Conservation (phyloP, 1,140 invertebrate genomes). For the Lepidurus packardi region DNA sequence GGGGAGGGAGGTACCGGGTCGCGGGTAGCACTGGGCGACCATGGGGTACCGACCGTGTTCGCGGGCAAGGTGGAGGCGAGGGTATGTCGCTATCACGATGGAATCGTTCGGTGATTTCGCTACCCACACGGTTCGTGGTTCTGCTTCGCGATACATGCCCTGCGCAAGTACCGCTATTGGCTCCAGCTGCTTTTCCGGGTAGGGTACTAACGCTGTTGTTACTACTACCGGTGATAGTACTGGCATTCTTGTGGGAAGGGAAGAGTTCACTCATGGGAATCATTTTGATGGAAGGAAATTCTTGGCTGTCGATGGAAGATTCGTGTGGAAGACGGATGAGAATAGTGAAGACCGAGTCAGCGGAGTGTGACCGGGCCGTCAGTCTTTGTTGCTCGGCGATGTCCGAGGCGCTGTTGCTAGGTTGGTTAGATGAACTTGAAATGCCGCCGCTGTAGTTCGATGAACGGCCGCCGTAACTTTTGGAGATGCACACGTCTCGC, state of each 20-base stretch:
- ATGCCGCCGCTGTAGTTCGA: slow-evolving; percentile 34
- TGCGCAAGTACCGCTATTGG: neutral
- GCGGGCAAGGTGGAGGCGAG: slow-evolving; percentile 23
- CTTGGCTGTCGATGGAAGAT: slow-evolving; percentile 44
- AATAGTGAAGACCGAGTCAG: slow-evolving; percentile 73
- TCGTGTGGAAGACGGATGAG: slow-evolving; percentile 69
- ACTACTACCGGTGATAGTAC: neutral
- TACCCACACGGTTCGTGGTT: neutral
- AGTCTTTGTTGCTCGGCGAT: slow-evolving; percentile 43
- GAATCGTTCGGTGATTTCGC: neutral
- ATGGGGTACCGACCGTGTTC: slow-evolving; percentile 9
- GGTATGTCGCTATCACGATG: neutral
- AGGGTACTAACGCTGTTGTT: neutral
- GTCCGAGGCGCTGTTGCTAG: neutral
- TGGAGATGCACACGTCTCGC: slow-evolving; percentile 36
- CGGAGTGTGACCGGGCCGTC: slow-evolving; percentile 43
- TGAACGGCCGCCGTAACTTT: slow-evolving; percentile 36
- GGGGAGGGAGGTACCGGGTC: slow-evolving; percentile 17
- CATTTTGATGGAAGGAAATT: slow-evolving; percentile 73
- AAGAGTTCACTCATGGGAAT: slow-evolving; percentile 55
- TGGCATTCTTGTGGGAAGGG: neutral
- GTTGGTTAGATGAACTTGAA: slow-evolving; percentile 13
- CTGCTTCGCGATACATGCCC: neutral
- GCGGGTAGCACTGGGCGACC: slow-evolving; percentile 12
- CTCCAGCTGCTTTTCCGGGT: neutral